These are phyloP conservation scores for Euwallacea similis DNA, from an alignment of 1,140 invertebrate species.

Conservation along the genomic window DNA sequence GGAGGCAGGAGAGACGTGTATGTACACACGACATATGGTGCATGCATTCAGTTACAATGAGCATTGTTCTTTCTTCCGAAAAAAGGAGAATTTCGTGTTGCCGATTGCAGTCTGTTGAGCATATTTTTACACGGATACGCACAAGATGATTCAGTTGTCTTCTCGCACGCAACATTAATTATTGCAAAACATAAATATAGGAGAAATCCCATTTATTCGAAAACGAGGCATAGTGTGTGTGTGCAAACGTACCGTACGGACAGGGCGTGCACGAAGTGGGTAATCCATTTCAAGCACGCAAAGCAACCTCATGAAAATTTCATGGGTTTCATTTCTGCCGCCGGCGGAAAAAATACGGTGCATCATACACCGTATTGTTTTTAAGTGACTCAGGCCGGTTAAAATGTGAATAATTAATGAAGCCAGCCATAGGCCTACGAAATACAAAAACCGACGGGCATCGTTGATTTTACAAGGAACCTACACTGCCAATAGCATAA, in stretches of 20 bases:
- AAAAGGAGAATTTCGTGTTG: too few species aligned
- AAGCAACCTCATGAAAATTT: slow-evolving; percentile 36
- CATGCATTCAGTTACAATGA: too few species aligned
- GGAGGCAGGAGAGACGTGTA: too few species aligned
- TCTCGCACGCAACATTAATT: slow-evolving; percentile 5
- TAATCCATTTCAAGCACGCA: slow-evolving; percentile 34
- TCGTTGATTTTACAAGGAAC: too few species aligned
- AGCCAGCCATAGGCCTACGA: slow-evolving; percentile 12
- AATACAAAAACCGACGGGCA: slow-evolving; percentile 15
- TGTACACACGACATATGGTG: too few species aligned
- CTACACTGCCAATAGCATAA: too few species aligned
- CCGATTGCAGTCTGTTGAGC: too few species aligned
- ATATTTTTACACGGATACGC: too few species aligned
- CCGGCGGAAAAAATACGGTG: slow-evolving; percentile 26
- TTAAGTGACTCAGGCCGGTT: slow-evolving; percentile 37
- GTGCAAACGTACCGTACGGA: slow-evolving; percentile 18
- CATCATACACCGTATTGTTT: slow-evolving; percentile 39
- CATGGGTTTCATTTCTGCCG: slow-evolving; percentile 34
- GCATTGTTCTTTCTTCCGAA: too few species aligned
- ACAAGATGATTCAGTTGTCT: not conserved
- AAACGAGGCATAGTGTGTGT: slow-evolving; percentile 7
- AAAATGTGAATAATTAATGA: slow-evolving; percentile 39
- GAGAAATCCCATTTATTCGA: slow-evolving; percentile 25
- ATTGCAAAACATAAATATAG: slow-evolving; percentile 15
- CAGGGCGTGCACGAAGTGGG: slow-evolving; percentile 23